phyloP scores from a whole-genome alignment of 1,140 invertebrate genomes.

The Trichonephila inaurata region DNA sequence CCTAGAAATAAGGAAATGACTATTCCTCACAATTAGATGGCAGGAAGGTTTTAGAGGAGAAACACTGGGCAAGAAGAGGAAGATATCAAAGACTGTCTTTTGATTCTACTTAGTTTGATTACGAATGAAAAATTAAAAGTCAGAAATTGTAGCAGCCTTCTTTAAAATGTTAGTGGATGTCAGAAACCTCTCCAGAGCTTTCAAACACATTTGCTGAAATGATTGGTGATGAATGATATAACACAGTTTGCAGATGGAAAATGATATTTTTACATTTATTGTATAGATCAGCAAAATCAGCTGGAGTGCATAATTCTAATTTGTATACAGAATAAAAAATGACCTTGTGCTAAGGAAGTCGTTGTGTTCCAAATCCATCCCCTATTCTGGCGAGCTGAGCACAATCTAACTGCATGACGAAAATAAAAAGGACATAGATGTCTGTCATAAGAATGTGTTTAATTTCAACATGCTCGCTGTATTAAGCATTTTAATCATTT shows the following conservation, averaged over 20 bases:
- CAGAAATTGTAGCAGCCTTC: neutral
- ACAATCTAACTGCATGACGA: no score
- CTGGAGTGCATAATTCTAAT: no score
- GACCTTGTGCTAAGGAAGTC: no score
- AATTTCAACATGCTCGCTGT: no score
- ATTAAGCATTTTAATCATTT: no score
- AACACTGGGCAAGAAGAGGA: neutral
- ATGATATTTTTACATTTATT: neutral
- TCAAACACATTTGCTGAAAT: neutral
- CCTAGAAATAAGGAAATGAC: neutral
- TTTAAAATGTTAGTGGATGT: neutral
- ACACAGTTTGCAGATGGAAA: conserved; percentile 29
- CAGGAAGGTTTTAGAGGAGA: neutral
- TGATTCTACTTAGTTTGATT: neutral
- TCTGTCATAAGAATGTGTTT: no score
- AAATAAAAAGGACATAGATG: no score
- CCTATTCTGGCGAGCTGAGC: no score
- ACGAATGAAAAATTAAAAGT: neutral
- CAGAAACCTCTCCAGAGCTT: neutral
- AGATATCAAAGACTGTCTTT: neutral
- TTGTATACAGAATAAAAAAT: no score
- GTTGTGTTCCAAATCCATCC: no score
- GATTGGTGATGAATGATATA: neutral
- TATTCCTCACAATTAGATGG: neutral
- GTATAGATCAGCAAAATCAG: neutral